Base-by-base conservation (phyloP, 1,140 invertebrate genomes). In the Musca vetustissima region DNA sequence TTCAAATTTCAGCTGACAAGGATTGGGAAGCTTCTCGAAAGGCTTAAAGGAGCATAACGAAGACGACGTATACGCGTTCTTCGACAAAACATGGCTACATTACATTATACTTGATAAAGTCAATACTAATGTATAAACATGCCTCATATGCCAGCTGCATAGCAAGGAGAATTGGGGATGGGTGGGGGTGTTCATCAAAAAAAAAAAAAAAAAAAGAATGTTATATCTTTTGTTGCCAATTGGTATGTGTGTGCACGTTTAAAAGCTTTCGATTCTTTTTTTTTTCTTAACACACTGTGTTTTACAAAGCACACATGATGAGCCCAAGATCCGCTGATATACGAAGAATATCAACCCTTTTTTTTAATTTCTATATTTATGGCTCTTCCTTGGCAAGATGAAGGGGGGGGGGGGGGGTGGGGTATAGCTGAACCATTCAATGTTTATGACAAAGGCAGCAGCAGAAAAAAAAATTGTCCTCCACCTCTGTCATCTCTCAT, bases 301-400 rank as follows among this genome's bases (percentile, higher is more conserved):
- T n/a, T n/a, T n/a, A n/a, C n/a, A n/a, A 36, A 43, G 57, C 57
- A 36, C 43, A 19, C 21, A 52, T 22, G 21, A 52, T 22, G 49
- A 19, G 21, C 21, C 21, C 17, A 14, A 61, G 57, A 11, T 21
- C 17, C 19, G 25, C 24, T 4, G 36, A 32, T 21, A n/a, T 19
- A 15, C 22, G n/a, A n/a, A n/a, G n/a, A n/a, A 64, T 8, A 67
- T 49, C 66, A 67, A 67, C 66, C 66, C 66, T 67, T 67, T 66
- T 67, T 67, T 67, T 53, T 55, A 67, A n/a, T n/a, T n/a, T 53
- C 55, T 67, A 19, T 28, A 55, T 67, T 67, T 67, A 53, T 67
- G 66, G 48, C 50, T 67, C 66, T 28, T 65, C 47, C 48, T 65
- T 49, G 7, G 32, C 17, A 25, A 22, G 43, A n/a, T 4, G 17